Percentiles rank a stretch among this genome's conserved stretches.
Conservation (phyloP, 1,140 invertebrate species). For the Paraescarpia echinospica region DNA sequence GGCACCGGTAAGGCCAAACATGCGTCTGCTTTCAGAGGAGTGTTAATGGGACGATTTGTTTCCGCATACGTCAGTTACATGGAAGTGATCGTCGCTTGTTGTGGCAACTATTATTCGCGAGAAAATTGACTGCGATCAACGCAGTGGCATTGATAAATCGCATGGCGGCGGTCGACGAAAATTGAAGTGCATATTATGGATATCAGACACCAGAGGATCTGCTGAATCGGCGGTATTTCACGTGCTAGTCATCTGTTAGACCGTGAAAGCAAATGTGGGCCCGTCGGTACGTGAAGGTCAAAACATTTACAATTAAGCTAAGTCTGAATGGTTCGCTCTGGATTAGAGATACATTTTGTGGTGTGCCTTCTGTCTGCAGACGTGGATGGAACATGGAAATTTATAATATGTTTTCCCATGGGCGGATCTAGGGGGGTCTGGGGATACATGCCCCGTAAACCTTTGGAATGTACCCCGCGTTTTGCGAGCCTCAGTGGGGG, state of each 20-base stretch:
- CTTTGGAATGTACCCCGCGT: too few relatives aligned
- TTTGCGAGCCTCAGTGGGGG: too few relatives aligned
- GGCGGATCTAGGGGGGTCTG: too few relatives aligned
- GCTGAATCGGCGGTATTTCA: neutral
- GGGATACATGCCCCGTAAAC: too few relatives aligned
- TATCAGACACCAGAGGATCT: neutral
- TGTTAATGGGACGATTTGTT: neutral
- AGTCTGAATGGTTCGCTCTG: neutral
- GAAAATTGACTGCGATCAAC: neutral
- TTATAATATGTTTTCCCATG: too few relatives aligned
- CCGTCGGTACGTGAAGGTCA: neutral
- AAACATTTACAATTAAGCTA: neutral
- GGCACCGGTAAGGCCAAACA: neutral
- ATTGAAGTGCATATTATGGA: conserved; percentile 6
- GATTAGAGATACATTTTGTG: neutral
- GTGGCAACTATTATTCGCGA: neutral
- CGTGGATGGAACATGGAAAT: too few relatives aligned
- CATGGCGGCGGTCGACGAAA: neutral
- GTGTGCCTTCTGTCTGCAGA: neutral
- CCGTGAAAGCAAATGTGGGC: neutral
- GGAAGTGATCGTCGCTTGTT: neutral
- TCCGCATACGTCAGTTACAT: neutral
- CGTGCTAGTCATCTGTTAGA: neutral
- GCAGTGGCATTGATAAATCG: neutral
- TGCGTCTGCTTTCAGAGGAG: neutral